Conservation (phyloP, 2,888 invertebrate species). For the Azorinus chamasolen region DNA sequence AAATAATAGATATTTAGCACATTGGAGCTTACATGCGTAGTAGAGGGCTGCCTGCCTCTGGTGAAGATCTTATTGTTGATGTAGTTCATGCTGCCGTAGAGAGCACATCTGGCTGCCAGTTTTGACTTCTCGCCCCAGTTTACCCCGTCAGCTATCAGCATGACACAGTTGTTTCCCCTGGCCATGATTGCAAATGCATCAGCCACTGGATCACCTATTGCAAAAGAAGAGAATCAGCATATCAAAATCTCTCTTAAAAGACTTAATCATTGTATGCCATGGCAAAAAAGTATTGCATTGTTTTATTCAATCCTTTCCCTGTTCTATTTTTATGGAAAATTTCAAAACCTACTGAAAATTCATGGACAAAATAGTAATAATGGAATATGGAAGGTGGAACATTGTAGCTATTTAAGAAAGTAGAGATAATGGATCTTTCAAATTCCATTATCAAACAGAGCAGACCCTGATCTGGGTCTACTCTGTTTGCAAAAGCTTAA, state of each 20-base stretch:
- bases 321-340: too few relatives aligned
- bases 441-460: too few relatives aligned
- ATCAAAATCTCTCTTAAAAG: not conserved
- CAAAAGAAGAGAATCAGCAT: not conserved
- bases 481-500: too few relatives aligned
- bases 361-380: too few relatives aligned
- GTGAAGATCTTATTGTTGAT: slow-evolving; percentile 88
- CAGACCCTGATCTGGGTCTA: too few relatives aligned
- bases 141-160: slow-evolving; percentile 95
- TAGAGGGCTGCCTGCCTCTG: slow-evolving; percentile 80
- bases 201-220: slow-evolving; percentile 93
- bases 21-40: slow-evolving; percentile 85
- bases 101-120: slow-evolving; percentile 94
- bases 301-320: too few relatives aligned
- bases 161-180: slow-evolving; percentile 90
- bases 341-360: too few relatives aligned
- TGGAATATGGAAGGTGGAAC: too few relatives aligned
- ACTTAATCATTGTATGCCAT: not conserved
- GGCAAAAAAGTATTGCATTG: not conserved
- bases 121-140: slow-evolving; percentile 97
- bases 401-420: too few relatives aligned
- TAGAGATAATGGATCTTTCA: too few relatives aligned
- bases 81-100: slow-evolving; percentile 94
- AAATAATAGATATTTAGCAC: too few relatives aligned
- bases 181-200: slow-evolving; percentile 93